Evolutionary conservation across 1,140 invertebrate species (phyloP).

Genomic region (Gerris buenoi): DNA sequence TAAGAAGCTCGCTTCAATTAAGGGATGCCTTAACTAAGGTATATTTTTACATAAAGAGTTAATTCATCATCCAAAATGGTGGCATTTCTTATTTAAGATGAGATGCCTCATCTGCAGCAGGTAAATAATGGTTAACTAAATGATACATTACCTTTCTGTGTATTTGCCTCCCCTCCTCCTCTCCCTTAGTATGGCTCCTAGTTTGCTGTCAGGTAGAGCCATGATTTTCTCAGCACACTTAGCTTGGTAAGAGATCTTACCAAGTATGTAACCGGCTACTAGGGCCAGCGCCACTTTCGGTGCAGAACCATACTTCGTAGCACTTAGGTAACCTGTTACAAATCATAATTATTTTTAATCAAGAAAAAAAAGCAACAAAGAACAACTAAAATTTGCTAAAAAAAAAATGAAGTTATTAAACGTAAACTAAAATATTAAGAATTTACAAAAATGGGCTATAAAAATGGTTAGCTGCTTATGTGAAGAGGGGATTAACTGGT

Average conservation of each 20-base stretch:
- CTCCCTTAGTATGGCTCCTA: constrained; percentile 42
- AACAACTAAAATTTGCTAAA: neutral
- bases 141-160: neutral
- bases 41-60: too few species aligned
- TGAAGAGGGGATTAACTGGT: too few species aligned
- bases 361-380: constrained; percentile 8
- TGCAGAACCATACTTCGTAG: constrained; percentile 41
- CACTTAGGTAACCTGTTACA: constrained; percentile 34
- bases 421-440: too few species aligned
- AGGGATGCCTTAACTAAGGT: too few species aligned
- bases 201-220: constrained; percentile 43
- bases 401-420: too few species aligned
- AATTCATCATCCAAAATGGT: too few species aligned
- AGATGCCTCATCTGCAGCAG: too few species aligned
- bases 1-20: too few species aligned
- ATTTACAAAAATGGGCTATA: too few species aligned
- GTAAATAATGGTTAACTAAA: too few species aligned
- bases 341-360: constrained; percentile 12
- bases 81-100: too few species aligned
- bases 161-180: constrained; percentile 21
- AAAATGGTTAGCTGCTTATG: too few species aligned
- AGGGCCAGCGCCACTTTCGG: constrained; percentile 47
- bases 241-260: constrained; percentile 56
- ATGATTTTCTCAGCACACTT: constrained; percentile 59
- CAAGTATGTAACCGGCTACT: constrained; percentile 53